Conservation (phyloP, 1,140 invertebrate genomes). For the Bombus superbus region DNA sequence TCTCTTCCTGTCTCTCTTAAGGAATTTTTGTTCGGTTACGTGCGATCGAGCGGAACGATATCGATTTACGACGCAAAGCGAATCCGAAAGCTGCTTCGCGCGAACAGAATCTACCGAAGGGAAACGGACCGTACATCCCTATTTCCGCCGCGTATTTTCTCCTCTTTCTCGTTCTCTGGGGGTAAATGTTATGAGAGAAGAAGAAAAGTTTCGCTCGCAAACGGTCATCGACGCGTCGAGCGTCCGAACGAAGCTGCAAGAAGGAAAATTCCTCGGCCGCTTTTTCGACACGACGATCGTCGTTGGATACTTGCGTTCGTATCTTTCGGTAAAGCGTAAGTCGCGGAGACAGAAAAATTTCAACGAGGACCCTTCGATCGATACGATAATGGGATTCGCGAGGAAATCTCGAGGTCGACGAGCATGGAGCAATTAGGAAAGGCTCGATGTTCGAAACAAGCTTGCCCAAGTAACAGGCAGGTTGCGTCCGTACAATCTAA, state of each 20-base stretch:
- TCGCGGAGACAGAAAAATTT: too few relatives aligned
- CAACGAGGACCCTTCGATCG: not conserved
- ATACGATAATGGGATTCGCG: conserved; percentile 12
- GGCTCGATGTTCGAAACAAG: conserved; percentile 21
- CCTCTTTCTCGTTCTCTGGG: not conserved
- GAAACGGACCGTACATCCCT: conserved; percentile 3
- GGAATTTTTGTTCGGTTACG: conserved; percentile 1
- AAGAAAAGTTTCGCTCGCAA: too few relatives aligned
- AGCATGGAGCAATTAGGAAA: conserved; percentile 24
- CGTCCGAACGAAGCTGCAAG: not conserved
- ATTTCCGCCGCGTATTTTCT: not conserved
- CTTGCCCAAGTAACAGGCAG: not conserved
- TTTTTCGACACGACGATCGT: too few relatives aligned
- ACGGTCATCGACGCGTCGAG: not conserved
- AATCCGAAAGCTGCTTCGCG: conserved; percentile 11
- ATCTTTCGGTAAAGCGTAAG: too few relatives aligned
- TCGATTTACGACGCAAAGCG: conserved; percentile 7
- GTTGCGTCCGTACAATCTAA: conserved; percentile 15
- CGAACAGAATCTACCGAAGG: not conserved
- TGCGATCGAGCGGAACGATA: not conserved
- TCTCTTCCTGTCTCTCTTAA: not conserved
- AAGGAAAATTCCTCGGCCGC: too few relatives aligned
- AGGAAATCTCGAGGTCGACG: conserved; percentile 22
- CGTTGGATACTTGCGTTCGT: too few relatives aligned
- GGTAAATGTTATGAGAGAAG: not conserved